A percentile compares a stretch with the other conserved stretches of the same genome.
phyloP scores from a whole-genome alignment of 2,797 vertebrate species.

The Clarias laeviceps region DNA sequence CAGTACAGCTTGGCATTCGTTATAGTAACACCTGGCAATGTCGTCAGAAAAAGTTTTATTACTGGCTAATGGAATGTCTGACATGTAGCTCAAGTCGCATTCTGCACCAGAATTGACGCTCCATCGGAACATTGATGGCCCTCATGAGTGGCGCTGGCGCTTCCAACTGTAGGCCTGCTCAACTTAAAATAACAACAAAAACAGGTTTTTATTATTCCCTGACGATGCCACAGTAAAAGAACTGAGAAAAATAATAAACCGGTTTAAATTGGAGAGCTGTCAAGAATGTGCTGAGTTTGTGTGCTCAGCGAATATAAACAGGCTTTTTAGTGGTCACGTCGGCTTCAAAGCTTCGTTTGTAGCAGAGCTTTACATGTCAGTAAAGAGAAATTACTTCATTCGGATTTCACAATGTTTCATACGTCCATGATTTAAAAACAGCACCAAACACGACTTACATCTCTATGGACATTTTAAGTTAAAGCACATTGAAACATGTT shows the following conservation, averaged over 20 bases:
- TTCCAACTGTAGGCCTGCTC: not conserved
- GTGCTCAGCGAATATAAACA: not conserved
- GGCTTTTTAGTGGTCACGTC: not conserved
- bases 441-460: not conserved
- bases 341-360: not conserved
- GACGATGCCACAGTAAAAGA: conserved; percentile 5
- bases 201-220: conserved; percentile 3
- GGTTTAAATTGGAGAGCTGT: not conserved
- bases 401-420: not conserved
- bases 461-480: not conserved
- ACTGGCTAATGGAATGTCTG: conserved; percentile 10
- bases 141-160: not conserved
- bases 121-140: not conserved
- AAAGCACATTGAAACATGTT: not conserved
- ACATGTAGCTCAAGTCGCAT: not conserved
- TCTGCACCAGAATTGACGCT: not conserved
- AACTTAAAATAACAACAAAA: conserved; percentile 10
- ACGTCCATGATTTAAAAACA: not conserved
- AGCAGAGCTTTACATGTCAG: conserved; percentile 9
- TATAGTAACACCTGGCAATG: not conserved
- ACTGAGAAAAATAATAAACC: conserved; percentile 9
- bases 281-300: not conserved
- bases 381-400: not conserved
- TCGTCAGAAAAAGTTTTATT: conserved; percentile 1
- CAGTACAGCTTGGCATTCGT: not conserved